Conservation (phyloP, 1,140 invertebrate genomes). For the Araneus ventricosus region DNA sequence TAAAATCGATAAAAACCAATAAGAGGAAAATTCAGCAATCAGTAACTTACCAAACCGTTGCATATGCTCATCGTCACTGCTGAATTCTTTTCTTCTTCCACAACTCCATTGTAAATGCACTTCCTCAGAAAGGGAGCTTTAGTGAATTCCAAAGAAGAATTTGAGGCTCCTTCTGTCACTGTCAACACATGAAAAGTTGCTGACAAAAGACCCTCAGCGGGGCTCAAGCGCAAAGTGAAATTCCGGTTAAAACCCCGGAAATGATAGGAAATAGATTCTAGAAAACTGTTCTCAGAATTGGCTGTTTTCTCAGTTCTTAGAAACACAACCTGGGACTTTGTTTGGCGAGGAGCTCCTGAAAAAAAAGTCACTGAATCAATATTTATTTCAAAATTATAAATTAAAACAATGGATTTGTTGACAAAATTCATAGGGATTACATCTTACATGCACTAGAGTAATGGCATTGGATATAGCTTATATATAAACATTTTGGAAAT, state of each 20-base stretch:
- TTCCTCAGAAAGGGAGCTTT: background rate
- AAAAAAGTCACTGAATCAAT: background rate
- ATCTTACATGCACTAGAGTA: no score
- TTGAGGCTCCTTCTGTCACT: background rate
- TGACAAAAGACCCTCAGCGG: background rate
- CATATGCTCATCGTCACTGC: conserved; percentile 16
- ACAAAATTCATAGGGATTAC: no score
- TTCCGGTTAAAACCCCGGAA: conserved; percentile 46
- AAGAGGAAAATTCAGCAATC: background rate
- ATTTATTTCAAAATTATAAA: background rate
- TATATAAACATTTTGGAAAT: no score
- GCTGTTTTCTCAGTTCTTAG: conserved; percentile 1
- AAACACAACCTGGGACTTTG: conserved; percentile 4
- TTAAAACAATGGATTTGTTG: background rate
- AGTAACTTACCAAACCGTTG: conserved; percentile 49
- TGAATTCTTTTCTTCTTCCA: conserved; percentile 38
- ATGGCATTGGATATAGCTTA: no score
- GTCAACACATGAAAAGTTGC: conserved; percentile 48
- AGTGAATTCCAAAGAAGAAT: conserved; percentile 42
- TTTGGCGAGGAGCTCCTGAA: conserved; percentile 48
- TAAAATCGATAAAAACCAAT: background rate
- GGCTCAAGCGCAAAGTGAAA: conserved; percentile 11
- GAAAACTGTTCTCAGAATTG: background rate
- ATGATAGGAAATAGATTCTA: conserved; percentile 27
- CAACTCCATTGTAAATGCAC: conserved; percentile 35